Evolutionary conservation across 2,888 invertebrate species (phyloP).

Genomic region (Cosmorhoe ocellata): DNA sequence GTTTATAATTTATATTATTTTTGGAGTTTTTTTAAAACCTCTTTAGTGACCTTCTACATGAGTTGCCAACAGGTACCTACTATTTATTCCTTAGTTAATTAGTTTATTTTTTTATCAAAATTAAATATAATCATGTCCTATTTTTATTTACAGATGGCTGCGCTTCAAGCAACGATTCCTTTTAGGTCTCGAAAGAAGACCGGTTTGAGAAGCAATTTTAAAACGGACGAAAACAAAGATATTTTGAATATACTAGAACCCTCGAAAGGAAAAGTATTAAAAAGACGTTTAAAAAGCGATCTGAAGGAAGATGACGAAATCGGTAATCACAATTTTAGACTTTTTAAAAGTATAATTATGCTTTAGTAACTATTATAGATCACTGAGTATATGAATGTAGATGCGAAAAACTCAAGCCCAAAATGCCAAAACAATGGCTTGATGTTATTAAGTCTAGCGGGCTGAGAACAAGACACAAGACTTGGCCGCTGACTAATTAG

Average conservation of each 20-base stretch:
- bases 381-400: too few species aligned
- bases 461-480: too few species aligned
- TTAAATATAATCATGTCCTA: not conserved
- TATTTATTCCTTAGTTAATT: not conserved
- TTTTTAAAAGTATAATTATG: too few species aligned
- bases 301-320: slow-evolving; percentile 36
- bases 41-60: not conserved
- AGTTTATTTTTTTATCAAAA: not conserved
- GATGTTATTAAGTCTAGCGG: too few species aligned
- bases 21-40: not conserved
- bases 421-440: too few species aligned
- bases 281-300: slow-evolving; percentile 40
- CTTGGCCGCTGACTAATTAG: too few species aligned
- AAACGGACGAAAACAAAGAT: slow-evolving; percentile 60
- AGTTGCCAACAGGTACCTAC: slow-evolving; percentile 11
- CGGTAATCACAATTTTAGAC: slow-evolving; percentile 38
- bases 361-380: too few species aligned
- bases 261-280: slow-evolving; percentile 34
- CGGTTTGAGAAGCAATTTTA: slow-evolving; percentile 40
- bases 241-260: slow-evolving; percentile 43
- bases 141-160: slow-evolving; percentile 59
- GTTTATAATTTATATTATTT: slow-evolving; percentile 15
- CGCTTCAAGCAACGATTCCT: slow-evolving; percentile 72
- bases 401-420: too few species aligned
- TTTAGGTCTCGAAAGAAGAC: slow-evolving; percentile 77